Evolutionary conservation across 2,888 invertebrate species (phyloP).

Genomic region (Andrena praecox): DNA sequence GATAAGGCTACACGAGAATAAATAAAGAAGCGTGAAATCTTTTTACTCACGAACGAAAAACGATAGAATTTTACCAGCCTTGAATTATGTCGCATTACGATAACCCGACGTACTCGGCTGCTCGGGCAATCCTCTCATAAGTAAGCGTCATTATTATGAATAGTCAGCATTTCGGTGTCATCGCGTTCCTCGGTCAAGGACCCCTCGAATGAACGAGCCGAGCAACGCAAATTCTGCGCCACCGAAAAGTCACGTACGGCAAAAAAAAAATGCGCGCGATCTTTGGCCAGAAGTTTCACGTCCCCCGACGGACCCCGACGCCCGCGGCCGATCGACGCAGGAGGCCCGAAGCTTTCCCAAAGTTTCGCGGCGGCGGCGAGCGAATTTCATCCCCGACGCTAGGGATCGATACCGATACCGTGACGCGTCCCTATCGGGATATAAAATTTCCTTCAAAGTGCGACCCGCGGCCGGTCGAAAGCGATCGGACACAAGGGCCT

Average conservation of each 20-base stretch:
- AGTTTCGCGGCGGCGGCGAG: not conserved
- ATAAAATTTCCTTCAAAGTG: conserved; percentile 63
- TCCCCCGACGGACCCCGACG: no score
- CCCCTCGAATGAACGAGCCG: conserved; percentile 54
- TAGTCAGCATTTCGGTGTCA: conserved; percentile 68
- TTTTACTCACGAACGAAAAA: not conserved
- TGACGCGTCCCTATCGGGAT: conserved; percentile 22
- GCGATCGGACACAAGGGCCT: conserved; percentile 69
- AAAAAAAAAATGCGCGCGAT: not conserved
- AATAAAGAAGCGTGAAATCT: conserved; percentile 32
- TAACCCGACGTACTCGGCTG: conserved; percentile 19
- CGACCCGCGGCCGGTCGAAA: conserved; percentile 58
- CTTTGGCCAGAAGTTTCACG: not conserved
- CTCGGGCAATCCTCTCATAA: conserved; percentile 32
- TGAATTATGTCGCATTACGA: not conserved
- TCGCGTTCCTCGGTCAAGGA: conserved; percentile 70
- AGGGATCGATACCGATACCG: conserved; percentile 6
- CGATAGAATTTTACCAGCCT: not conserved
- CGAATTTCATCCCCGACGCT: not conserved
- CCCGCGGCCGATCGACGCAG: not conserved
- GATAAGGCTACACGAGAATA: not conserved
- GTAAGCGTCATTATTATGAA: conserved; percentile 55
- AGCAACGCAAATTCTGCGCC: conserved; percentile 47
- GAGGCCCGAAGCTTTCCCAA: not conserved
- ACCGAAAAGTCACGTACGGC: conserved; percentile 39